Percentiles rank a stretch among this genome's conserved stretches.
Evolutionary conservation across 2,888 invertebrate genomes (phyloP).

Genomic region (Merodon equestris): DNA sequence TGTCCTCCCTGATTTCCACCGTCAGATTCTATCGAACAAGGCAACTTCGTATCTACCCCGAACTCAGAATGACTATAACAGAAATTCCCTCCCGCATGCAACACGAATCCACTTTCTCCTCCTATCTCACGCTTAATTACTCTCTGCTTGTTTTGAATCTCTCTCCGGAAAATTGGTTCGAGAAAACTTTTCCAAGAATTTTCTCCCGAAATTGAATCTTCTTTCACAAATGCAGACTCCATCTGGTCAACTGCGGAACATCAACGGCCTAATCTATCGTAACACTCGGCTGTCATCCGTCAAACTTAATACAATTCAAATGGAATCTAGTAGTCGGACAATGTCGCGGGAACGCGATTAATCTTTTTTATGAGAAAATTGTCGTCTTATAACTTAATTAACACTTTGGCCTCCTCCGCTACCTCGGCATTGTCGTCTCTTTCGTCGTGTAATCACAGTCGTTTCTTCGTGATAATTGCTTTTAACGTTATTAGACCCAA

Average conservation of each 20-base stretch:
- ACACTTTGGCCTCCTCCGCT: constrained; percentile 34
- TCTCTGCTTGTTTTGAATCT: too few relatives aligned
- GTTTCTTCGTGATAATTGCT: constrained; percentile 31
- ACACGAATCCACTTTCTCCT: too few relatives aligned
- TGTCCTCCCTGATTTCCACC: too few relatives aligned
- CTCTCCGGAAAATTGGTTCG: too few relatives aligned
- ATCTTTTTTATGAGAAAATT: constrained; percentile 50
- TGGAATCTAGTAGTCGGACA: constrained; percentile 3
- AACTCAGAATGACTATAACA: too few relatives aligned
- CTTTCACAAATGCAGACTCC: not conserved
- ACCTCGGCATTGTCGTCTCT: not conserved
- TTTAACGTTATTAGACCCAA: constrained; percentile 46
- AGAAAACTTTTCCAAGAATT: too few relatives aligned
- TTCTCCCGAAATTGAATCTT: not conserved
- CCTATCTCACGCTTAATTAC: too few relatives aligned
- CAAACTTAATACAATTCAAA: constrained; percentile 29
- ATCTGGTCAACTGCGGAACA: too few relatives aligned
- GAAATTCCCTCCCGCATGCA: too few relatives aligned
- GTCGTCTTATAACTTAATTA: constrained; percentile 54
- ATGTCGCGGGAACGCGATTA: constrained; percentile 24
- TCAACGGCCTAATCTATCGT: too few relatives aligned
- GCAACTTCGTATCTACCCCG: too few relatives aligned
- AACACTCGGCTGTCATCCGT: not conserved
- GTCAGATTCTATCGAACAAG: too few relatives aligned
- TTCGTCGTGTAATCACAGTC: not conserved